Evolutionary conservation across 2,113 vertebrate genomes (phyloP).

Genomic region (Tursiops truncatus): DNA sequence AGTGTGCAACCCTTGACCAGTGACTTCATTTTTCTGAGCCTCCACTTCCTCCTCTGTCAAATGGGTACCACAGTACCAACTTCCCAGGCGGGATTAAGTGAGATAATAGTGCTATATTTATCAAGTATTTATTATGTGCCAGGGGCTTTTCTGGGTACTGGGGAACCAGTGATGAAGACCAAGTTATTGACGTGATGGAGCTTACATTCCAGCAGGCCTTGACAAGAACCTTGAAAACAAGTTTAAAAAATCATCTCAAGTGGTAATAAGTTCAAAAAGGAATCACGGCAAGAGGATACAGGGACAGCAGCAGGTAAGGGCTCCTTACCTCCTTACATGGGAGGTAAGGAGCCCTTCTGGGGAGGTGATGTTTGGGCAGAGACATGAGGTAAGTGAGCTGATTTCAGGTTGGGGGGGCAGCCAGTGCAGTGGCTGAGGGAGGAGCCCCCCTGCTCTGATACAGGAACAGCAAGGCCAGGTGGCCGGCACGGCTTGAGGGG

Average conservation of each 20-base stretch:
- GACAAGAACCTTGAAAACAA: neutral
- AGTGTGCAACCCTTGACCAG: neutral
- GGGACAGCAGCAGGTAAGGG: no score
- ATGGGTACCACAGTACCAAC: neutral
- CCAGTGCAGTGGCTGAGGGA: no score
- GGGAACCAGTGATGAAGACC: neutral
- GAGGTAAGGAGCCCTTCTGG: accelerated
- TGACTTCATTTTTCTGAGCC: neutral
- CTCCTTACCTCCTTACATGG: no score
- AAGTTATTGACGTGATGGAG: accelerated
- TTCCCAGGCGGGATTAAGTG: neutral
- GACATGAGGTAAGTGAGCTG: neutral
- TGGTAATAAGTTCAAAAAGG: neutral
- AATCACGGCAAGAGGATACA: neutral
- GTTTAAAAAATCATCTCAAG: neutral
- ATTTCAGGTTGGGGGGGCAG: neutral
- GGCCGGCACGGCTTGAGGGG: neutral
- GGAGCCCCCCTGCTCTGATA: accelerated
- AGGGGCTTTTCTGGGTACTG: neutral
- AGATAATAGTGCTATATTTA: neutral
- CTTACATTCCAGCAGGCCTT: neutral
- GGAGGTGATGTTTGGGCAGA: neutral
- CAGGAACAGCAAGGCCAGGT: neutral
- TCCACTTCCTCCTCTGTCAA: neutral
- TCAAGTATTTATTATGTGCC: neutral